Evolutionary conservation across 1,140 invertebrate genomes (phyloP), one percentile per base, ranked within the genome.

Genomic region (Lysiphlebus fabarum): DNA sequence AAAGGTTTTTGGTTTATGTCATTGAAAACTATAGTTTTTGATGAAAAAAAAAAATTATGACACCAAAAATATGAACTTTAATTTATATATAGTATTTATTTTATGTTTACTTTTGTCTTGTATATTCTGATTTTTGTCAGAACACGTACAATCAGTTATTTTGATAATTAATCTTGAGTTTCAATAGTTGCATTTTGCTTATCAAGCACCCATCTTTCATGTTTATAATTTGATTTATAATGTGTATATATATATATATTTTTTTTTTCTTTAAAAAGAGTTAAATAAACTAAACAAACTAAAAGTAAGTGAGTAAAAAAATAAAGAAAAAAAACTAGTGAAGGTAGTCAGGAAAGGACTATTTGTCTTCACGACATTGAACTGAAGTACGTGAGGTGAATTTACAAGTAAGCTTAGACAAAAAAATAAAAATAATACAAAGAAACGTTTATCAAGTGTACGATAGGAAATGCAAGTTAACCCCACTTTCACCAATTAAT

Each of bases 311-410:
- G 17, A 58, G 11, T 41, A 53, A 41, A 42, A 56, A 45, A 36
- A 36, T 17, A 45, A 56, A 56, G 1, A 8, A 37, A 43, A 42
- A 17, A 51, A 44, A 51, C 6, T 26, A 26, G 17, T 26, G 17
- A 51, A 51, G 17, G 41, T 50, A 36, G 45, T 38, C 26, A 41
- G 42, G 50, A 53, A 45, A 59, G 42, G 40, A 59, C 48, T 59
- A 59, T 59, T 59, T 59, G 57, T 59, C 57, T 59, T 59, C 38
- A 59, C 57, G 57, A 59, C 49, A 59, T 50, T 53, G 50, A 45
- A 53, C 26, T 12, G n/a, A 4, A 6, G 50, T 34, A 59, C 57
- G 57, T 59, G 57, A 59, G 57, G 33, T 17, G 48, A 17, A 44
- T 59, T 17, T 42, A 12, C 12, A 47, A 59, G 10, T 26, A 7